Conservation (phyloP, 2,797 vertebrate genomes). For the Girardinus metallicus region DNA sequence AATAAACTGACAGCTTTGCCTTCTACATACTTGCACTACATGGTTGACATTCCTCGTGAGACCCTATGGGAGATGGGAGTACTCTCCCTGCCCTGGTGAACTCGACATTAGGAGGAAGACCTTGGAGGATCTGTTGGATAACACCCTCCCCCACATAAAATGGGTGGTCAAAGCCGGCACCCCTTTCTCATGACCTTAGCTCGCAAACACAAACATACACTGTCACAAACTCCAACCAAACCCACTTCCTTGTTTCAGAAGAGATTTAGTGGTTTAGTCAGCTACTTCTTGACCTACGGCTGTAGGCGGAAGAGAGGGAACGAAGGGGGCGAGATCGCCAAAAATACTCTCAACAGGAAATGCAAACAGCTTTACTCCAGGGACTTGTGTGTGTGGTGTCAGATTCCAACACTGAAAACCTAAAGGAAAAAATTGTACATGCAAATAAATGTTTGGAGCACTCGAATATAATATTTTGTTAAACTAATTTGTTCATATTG, state of each 20-base stretch:
- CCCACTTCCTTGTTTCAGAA: constrained; percentile 76
- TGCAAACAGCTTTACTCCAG: constrained; percentile 40
- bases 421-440: constrained; percentile 1
- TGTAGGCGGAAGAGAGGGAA: constrained; percentile 52
- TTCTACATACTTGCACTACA: constrained; percentile 48
- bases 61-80: constrained; percentile 51
- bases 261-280: constrained; percentile 63
- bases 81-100: constrained; percentile 65
- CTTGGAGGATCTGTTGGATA: constrained; percentile 51
- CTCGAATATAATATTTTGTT: background rate
- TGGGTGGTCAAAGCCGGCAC: constrained; percentile 57
- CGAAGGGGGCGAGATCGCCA: constrained; percentile 31
- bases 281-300: constrained; percentile 65
- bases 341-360: constrained; percentile 68
- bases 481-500: background rate
- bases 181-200: constrained; percentile 81
- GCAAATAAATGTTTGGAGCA: background rate
- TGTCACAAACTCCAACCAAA: constrained; percentile 55
- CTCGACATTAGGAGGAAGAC: constrained; percentile 45
- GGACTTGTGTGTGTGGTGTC: constrained; percentile 22
- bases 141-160: constrained; percentile 47
- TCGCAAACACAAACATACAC: constrained; percentile 60
- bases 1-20: constrained; percentile 42
- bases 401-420: constrained; percentile 16
- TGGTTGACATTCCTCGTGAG: constrained; percentile 67